Percentiles rank a stretch among this genome's conserved stretches.
Conservation (phyloP, 2,113 vertebrate genomes). For the Anarrhichthys ocellatus region DNA sequence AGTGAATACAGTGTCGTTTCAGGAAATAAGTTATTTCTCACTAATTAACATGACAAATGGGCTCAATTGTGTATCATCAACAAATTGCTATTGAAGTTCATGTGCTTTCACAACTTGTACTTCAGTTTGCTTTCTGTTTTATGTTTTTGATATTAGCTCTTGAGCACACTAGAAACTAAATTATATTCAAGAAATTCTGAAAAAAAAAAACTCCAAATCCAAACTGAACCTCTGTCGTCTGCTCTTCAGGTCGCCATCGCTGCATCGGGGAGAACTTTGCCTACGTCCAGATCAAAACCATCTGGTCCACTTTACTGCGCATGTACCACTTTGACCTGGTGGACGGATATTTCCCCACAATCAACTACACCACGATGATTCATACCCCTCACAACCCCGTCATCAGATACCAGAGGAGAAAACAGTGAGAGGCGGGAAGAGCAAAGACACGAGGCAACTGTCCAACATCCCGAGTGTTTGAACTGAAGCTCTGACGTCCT, state of each 20-base stretch:
- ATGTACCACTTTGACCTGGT: slow-evolving; percentile 93
- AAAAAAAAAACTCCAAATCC: background rate
- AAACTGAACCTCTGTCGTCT: background rate
- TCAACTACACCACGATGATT: slow-evolving; percentile 99
- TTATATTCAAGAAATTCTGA: background rate
- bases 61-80: background rate
- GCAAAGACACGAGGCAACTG: background rate
- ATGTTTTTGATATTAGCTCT: background rate
- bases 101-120: background rate
- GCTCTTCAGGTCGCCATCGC: slow-evolving; percentile 91
- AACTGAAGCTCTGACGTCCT: slow-evolving; percentile 9
- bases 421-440: slow-evolving; percentile 59
- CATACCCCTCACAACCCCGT: slow-evolving; percentile 94
- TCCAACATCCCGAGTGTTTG: background rate
- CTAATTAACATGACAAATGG: background rate
- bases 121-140: background rate
- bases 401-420: slow-evolving; percentile 90
- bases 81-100: background rate
- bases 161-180: background rate
- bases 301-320: slow-evolving; percentile 96
- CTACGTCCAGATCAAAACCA: slow-evolving; percentile 97
- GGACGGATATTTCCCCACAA: slow-evolving; percentile 91
- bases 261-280: slow-evolving; percentile 99
- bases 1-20: background rate
- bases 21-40: background rate